Base-by-base conservation (phyloP, 2,113 vertebrate genomes). In the Pipra filicauda region DNA sequence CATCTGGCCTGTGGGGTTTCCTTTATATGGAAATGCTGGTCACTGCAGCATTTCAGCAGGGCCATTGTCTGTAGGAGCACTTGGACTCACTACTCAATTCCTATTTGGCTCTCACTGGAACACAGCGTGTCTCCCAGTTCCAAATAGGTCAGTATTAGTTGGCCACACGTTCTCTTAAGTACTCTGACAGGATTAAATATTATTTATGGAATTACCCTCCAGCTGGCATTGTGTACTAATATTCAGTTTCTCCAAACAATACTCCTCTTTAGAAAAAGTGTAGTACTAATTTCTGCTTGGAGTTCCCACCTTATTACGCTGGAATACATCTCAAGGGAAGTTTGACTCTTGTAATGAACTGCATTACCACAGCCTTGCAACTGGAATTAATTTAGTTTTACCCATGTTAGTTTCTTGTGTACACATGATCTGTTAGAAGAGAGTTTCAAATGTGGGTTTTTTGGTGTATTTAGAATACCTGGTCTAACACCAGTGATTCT, bases 401-500 rank as follows among this genome's bases (percentile, higher is more conserved):
- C 6, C 14, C 17, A 0, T 61, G 24, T 22, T 52, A 49, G 46
- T 88, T 69, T 85, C 26, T 61, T 73, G 26, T 64, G 46, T 76
- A 26, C 37, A 33, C 9, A 31, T 88, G 20, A 43, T 87, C 30
- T 51, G 4, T 73, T 84, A 66, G 55, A 79, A 62, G 48, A 91
- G 41, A 52, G 15, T 91, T 49, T 78, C 0, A 0, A 58, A 48
- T 51, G 35, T 48, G n/a, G 4, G 28, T 31, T 33, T 83, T 65
- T 41, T 44, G 2, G 4, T 69, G 1, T 54, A 31, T 52, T 48
- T 74, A 31, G 31, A 71, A 48, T 46, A 48, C 17, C 9, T 19
- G 6, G 69, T 93, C 82, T 98, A 92, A 98, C 92, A 93, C 74
- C 62, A 85, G 76, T 87, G 77, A 76, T 67, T n/a, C 79, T 87